phyloP scores from a whole-genome alignment of 1,140 invertebrate species.

The Drosophila ironensis region DNA sequence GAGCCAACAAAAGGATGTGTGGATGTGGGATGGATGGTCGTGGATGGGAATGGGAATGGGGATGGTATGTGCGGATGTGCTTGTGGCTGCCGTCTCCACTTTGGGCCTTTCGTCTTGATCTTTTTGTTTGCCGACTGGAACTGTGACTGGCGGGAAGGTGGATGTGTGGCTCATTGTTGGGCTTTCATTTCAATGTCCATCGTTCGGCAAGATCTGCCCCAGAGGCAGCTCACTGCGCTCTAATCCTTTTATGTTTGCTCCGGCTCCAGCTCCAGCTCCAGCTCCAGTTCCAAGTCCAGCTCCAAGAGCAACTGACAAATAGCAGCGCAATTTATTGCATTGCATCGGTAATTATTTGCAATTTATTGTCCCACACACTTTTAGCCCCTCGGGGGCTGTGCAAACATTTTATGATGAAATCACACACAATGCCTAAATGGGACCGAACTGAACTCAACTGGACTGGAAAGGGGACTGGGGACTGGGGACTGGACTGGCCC shows the following conservation, averaged over 20 bases:
- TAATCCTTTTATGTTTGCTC: slow-evolving; percentile 67
- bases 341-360: slow-evolving; percentile 71
- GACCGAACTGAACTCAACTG: no score
- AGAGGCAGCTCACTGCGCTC: slow-evolving; percentile 42
- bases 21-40: slow-evolving; percentile 13
- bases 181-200: slow-evolving; percentile 75
- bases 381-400: background rate
- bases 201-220: slow-evolving; percentile 34
- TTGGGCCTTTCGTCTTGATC: slow-evolving; percentile 50
- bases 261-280: slow-evolving; percentile 14
- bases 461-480: no score
- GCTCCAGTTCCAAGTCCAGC: slow-evolving; percentile 3
- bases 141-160: background rate
- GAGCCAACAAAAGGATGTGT: slow-evolving; percentile 63
- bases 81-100: slow-evolving; percentile 39
- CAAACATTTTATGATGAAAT: slow-evolving; percentile 51
- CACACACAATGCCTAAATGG: slow-evolving; percentile 45
- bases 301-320: slow-evolving; percentile 55
- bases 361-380: slow-evolving; percentile 54
- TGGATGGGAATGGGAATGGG: slow-evolving; percentile 9
- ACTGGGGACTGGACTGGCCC: slow-evolving; percentile 18
- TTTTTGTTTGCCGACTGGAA: slow-evolving; percentile 54
- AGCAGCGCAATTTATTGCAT: slow-evolving; percentile 72
- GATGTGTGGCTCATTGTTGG: slow-evolving; percentile 43
- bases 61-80: slow-evolving; percentile 12